Percentiles rank a stretch among this genome's conserved stretches.
phyloP scores from a whole-genome alignment of 2,888 invertebrate genomes.

The Pollenia amentaria region DNA sequence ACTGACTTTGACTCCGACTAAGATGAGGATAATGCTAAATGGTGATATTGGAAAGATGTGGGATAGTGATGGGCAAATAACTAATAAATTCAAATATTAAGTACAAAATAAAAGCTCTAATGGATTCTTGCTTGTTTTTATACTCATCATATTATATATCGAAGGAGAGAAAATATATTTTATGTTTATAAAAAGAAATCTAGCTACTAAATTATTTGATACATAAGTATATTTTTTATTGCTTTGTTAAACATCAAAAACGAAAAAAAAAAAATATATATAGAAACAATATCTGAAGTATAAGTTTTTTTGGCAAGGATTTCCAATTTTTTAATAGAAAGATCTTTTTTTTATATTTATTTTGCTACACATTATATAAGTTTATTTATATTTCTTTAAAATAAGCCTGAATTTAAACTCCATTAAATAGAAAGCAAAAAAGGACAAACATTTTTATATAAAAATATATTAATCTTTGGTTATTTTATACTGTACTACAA shows the following conservation, averaged over 20 bases:
- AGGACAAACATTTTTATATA: no score
- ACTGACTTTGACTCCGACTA: not conserved
- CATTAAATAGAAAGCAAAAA: no score
- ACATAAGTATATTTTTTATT: constrained; percentile 12
- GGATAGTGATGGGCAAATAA: constrained; percentile 47
- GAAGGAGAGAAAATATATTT: not conserved
- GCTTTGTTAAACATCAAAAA: not conserved
- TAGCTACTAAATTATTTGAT: constrained; percentile 15
- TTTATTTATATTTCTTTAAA: no score
- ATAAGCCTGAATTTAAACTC: no score
- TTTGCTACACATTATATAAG: no score
- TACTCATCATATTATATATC: not conserved
- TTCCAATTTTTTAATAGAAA: constrained; percentile 1
- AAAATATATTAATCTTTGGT: no score
- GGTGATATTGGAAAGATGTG: not conserved
- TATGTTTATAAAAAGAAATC: constrained; percentile 12
- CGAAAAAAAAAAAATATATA: no score
- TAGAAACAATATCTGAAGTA: not conserved
- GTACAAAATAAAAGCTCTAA: constrained; percentile 44
- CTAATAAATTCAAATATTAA: constrained; percentile 38
- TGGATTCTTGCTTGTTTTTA: constrained; percentile 48
- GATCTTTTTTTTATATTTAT: not conserved
- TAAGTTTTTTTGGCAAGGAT: constrained; percentile 22
- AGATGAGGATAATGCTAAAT: not conserved
- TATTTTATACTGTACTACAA: no score